Base-by-base conservation (phyloP, 2,113 vertebrate genomes). In the Polypterus bichir region DNA sequence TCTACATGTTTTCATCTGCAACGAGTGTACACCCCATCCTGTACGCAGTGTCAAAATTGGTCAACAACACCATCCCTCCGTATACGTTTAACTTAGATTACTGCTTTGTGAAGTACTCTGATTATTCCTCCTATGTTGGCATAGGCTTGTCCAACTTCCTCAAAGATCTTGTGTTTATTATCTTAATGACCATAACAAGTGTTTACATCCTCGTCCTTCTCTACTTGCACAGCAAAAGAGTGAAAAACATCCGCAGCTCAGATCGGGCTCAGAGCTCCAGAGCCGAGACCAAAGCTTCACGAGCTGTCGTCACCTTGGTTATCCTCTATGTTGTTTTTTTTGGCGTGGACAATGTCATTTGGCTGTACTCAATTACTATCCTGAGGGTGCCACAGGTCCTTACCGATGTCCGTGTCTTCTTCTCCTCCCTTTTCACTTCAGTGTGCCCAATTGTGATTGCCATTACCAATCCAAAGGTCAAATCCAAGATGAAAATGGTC, bases 311-410 rank as follows among this genome's bases (percentile, higher is more conserved):
- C 59, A 81, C 77, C 63, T 62, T 89, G 62, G 86, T 89, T 44
- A 63, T 83, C 3, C 78, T 89, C n/a, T 89, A 88, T 2, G 68
- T 71, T 4, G 67, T 88, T 46, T 86, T 89, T 64, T 89, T 88
- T 10, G 83, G 86, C 49, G 82, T 88, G 7, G 84, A 89, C 52
- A 88, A 89, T 4, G 65, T 83, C 2, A 87, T 88, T 71, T 89
- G 84, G 87, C 83, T 89, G 65, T 86, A 87, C 74, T 87, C 88
- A 86, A 70, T 88, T 71, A 88, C 83, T 0, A 76, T 83, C 64
- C 44, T 76, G 1, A 80, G 79, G 65, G 85, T 89, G 48, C 76
- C 83, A 2, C 78, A 80, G 0, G 76, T 83, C 47, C 76, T 89
- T 64, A 79, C 79, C 3, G 86, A 87, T 55, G 85, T 87, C 82